Conservation (phyloP, 2,888 invertebrate genomes). For the Aleiodes testaceus region DNA sequence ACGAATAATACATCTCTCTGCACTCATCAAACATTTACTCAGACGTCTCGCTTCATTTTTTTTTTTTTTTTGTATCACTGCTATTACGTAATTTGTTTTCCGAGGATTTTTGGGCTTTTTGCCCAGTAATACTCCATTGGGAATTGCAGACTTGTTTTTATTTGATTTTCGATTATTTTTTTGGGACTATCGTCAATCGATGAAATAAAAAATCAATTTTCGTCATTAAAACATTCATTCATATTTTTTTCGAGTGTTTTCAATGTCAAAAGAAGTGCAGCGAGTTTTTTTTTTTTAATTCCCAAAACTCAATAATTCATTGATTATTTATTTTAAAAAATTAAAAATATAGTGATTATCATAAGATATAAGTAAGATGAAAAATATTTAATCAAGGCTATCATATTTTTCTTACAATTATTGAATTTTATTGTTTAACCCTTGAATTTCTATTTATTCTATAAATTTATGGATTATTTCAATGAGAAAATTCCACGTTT, state of each 20-base stretch:
- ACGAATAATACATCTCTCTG: not conserved
- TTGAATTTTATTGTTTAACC: constrained; percentile 22
- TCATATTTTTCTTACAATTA: not conserved
- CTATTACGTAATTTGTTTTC: constrained; percentile 15
- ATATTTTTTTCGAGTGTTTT: not conserved
- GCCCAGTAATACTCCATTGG: not conserved
- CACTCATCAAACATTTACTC: not conserved
- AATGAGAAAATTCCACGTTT: constrained; percentile 20
- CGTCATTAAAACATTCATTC: no score
- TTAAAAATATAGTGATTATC: no score
- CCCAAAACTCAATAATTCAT: not conserved
- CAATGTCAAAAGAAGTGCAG: constrained; percentile 9
- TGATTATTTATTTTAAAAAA: not conserved
- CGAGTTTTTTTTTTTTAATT: not conserved
- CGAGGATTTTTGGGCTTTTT: not conserved
- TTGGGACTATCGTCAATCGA: not conserved
- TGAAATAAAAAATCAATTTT: no score
- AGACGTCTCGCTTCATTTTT: constrained; percentile 27
- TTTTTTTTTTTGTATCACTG: constrained; percentile 2
- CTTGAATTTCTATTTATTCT: constrained; percentile 25
- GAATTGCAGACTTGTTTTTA: not conserved
- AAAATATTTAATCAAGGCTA: constrained; percentile 1
- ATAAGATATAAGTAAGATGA: not conserved
- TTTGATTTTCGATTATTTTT: not conserved
- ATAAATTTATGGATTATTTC: constrained; percentile 27